Evolutionary conservation across 2,797 vertebrate genomes (phyloP), one percentile per base, ranked within the genome.

Genomic region (Oryzias sinensis): DNA sequence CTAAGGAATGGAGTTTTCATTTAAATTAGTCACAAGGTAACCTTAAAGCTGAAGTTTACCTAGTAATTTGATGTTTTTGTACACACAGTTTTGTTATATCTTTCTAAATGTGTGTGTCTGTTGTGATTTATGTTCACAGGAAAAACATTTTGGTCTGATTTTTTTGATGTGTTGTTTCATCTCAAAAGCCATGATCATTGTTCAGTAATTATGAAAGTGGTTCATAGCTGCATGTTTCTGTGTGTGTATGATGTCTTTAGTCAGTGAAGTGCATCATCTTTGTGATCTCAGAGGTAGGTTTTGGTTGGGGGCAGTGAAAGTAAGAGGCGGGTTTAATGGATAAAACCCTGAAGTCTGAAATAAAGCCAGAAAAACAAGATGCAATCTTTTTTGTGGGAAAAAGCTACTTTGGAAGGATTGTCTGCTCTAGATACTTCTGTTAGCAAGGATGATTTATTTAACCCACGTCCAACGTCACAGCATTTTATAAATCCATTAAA

Each of bases 1-100:
- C 66, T 74, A 79, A 84, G 81, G 83, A 89, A 83, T 84, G 62
- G 54, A 45, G 66, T 53, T 49, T 49, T 62, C 67, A 76, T 47
- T 24, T 8, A 68, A 22, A 82, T 60, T 56, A 68, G 74, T 62
- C 49, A 70, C 62, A 74, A 57, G 13, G 9, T 68, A 65, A 62
- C 63, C 1, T 0, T 14, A 62, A 46, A 56, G 29, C 17, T 62
- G 51, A 15, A 52, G 13, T 54, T 71, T 14, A 46, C 5, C 25
- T 56, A 37, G 22, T 42, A 50, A 52, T 61, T 45, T 5, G 16
- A 40, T 48, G 15, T 44, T 40, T 50, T n/a, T 43, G 29, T 14
- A 13, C 13, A 42, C 1, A 27, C 25, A 27, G 5, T 27, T 27
- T 27, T 6, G 5, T 7, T 1, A 6, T 6, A 44, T 8, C 54